Evolutionary conservation across 2,888 invertebrate genomes (phyloP).

Genomic region (Hesperia comma): DNA sequence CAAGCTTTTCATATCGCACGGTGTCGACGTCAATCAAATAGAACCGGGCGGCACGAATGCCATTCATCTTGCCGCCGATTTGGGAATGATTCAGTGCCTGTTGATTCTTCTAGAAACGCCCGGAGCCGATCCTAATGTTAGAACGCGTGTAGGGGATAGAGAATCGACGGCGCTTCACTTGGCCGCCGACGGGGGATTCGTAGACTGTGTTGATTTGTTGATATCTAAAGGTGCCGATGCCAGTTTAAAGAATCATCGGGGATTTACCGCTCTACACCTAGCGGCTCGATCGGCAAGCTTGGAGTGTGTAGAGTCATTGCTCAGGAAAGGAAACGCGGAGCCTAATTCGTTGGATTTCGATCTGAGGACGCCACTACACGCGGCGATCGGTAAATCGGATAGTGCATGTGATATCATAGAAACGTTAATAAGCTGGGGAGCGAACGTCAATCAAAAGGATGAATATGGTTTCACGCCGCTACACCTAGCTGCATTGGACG

Average conservation of each 20-base stretch:
- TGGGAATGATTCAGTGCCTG: conserved; percentile 90
- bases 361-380: conserved; percentile 91
- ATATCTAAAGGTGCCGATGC: conserved; percentile 90
- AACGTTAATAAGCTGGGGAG: conserved; percentile 90
- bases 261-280: conserved; percentile 93
- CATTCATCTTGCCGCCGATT: conserved; percentile 91
- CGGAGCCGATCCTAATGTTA: conserved; percentile 87
- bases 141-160: conserved; percentile 88
- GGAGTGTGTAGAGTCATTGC: conserved; percentile 91
- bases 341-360: conserved; percentile 92
- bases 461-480: conserved; percentile 94
- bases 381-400: conserved; percentile 93
- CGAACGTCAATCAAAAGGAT: conserved; percentile 92
- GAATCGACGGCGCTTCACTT: conserved; percentile 92
- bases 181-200: conserved; percentile 94
- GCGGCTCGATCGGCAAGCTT: conserved; percentile 91
- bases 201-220: conserved; percentile 90
- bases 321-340: conserved; percentile 89
- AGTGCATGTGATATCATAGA: conserved; percentile 92
- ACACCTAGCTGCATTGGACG: conserved; percentile 93
- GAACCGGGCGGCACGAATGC: conserved; percentile 91
- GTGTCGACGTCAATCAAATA: conserved; percentile 89
- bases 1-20: conserved; percentile 88
- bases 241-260: conserved; percentile 89
- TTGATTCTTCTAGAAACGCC: conserved; percentile 89